Conservation (phyloP, 2,113 vertebrate genomes). For the Siniperca chuatsi region DNA sequence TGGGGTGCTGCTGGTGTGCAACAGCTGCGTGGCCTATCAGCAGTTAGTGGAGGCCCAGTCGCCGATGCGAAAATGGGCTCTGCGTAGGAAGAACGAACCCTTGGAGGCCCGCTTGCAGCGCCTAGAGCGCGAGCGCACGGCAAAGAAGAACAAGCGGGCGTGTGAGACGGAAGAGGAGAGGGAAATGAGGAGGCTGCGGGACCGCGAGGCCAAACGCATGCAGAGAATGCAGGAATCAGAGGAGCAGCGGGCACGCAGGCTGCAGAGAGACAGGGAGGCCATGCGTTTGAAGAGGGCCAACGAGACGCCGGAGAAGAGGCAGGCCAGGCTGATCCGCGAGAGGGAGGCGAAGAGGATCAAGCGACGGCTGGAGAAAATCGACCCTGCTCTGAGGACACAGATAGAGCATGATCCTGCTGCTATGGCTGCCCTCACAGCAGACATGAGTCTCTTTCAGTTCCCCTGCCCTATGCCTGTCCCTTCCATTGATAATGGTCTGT, state of each 20-base stretch:
- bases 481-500: conserved; percentile 92
- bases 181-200: conserved; percentile 92
- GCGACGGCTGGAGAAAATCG: conserved; percentile 95
- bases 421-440: conserved; percentile 95
- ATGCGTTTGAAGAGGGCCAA: conserved; percentile 96
- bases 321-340: conserved; percentile 94
- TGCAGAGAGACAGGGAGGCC: conserved; percentile 95
- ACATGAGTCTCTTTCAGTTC: conserved; percentile 96
- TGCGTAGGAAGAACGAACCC: conserved; percentile 94
- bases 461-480: conserved; percentile 90
- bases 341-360: conserved; percentile 96
- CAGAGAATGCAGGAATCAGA: conserved; percentile 97
- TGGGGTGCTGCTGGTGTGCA: conserved; percentile 94
- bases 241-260: conserved; percentile 91
- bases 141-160: conserved; percentile 96
- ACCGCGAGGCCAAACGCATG: conserved; percentile 95
- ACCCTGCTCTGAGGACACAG: conserved; percentile 95
- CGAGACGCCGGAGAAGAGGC: conserved; percentile 95
- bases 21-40: conserved; percentile 94
- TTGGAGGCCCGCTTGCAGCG: conserved; percentile 90
- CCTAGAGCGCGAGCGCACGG: conserved; percentile 93
- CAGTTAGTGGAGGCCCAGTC: conserved; percentile 91
- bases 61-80: conserved; percentile 90
- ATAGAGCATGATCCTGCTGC: conserved; percentile 97
- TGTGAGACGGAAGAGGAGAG: conserved; percentile 93